Percentiles rank a stretch among this genome's conserved stretches.
phyloP scores from a whole-genome alignment of 2,113 vertebrate genomes.

The Myiagra hebetior region DNA sequence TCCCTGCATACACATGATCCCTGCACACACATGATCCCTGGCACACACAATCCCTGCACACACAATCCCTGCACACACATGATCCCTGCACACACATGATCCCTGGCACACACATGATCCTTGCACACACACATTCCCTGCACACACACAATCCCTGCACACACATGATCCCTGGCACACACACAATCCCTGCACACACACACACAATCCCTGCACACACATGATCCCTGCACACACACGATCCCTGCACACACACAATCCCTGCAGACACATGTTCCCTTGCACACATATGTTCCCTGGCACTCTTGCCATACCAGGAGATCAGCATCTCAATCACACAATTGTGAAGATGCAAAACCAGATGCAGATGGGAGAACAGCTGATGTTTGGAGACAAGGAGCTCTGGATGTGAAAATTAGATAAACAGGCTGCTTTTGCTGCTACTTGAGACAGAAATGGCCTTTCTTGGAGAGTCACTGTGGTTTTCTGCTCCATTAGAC shows the following conservation, averaged over 20 bases:
- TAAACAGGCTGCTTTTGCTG: not conserved
- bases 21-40: not conserved
- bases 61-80: no score
- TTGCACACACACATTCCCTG: no score
- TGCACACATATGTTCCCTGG: not conserved
- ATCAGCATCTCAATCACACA: fast-evolving
- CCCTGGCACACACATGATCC: no score
- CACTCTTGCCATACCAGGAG: not conserved
- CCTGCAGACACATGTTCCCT: not conserved
- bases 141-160: not conserved
- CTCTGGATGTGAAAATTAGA: not conserved
- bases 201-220: not conserved
- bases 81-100: no score
- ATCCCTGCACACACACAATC: no score
- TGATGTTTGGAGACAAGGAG: not conserved
- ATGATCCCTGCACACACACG: not conserved
- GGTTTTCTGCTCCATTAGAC: not conserved
- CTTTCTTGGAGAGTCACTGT: not conserved
- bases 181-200: not conserved
- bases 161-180: not conserved
- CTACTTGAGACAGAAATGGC: not conserved
- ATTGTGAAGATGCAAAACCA: not conserved
- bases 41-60: not conserved
- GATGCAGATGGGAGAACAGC: not conserved
- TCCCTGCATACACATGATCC: not conserved